Conservation (phyloP, 2,888 invertebrate genomes). For the Drosophila paranaensis region DNA sequence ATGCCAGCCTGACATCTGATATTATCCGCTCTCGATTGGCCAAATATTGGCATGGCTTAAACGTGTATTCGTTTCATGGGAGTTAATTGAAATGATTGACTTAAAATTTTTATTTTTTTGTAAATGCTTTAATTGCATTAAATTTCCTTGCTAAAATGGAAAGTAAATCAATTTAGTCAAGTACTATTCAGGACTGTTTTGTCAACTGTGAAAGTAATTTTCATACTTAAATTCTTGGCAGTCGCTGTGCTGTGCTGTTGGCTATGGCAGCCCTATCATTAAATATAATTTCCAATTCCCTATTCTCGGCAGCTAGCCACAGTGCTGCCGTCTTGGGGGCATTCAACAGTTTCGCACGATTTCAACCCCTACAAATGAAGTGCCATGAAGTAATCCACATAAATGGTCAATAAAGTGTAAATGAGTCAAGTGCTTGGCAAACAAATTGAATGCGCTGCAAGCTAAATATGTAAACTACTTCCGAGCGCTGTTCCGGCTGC, state of each 20-base stretch:
- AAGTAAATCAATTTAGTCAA: not conserved
- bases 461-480: conserved; percentile 50
- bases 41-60: not conserved
- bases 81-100: not conserved
- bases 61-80: not conserved
- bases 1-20: not conserved
- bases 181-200: not conserved
- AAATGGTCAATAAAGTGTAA: conserved; percentile 55
- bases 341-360: conserved; percentile 3
- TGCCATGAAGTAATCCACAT: conserved; percentile 20
- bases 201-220: not conserved
- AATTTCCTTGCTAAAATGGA: no score
- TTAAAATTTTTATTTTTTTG: not conserved
- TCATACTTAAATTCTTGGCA: not conserved
- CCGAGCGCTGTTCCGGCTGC: conserved; percentile 5
- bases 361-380: not conserved
- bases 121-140: no score
- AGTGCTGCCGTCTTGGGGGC: not conserved
- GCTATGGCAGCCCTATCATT: not conserved
- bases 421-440: conserved; percentile 40
- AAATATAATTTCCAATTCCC: not conserved
- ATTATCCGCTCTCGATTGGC: conserved; percentile 2
- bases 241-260: not conserved
- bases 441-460: conserved; percentile 27
- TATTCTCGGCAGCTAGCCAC: not conserved